phyloP scores from a whole-genome alignment of 2,797 vertebrate species.

The Petrocephalus sullivani region DNA sequence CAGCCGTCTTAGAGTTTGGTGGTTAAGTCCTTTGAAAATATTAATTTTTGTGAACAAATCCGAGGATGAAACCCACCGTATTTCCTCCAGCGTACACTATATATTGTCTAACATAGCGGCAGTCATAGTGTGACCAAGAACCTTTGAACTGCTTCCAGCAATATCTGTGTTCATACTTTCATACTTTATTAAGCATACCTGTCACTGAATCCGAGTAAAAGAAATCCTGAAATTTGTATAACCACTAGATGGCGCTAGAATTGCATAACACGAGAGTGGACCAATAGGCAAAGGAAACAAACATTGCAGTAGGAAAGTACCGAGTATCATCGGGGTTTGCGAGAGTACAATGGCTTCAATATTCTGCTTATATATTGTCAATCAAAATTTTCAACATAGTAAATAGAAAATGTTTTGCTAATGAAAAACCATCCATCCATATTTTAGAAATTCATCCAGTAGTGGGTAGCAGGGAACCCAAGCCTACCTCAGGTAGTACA shows the following conservation, averaged over 20 bases:
- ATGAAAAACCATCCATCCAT: background rate
- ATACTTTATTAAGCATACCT: background rate
- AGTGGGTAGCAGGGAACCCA: background rate
- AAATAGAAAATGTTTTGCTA: background rate
- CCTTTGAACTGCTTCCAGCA: background rate
- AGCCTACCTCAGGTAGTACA: background rate
- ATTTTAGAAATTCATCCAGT: background rate
- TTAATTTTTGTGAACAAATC: background rate
- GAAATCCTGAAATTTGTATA: background rate
- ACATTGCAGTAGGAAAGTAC: background rate
- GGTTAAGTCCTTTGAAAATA: background rate
- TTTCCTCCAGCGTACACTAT: background rate
- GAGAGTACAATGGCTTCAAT: background rate
- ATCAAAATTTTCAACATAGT: background rate
- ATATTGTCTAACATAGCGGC: background rate
- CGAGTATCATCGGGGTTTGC: background rate
- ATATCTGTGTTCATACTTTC: background rate
- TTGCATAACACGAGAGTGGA: background rate
- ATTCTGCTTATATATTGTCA: background rate
- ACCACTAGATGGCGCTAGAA: constrained; percentile 3
- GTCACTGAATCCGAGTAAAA: background rate
- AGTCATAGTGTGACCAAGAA: background rate
- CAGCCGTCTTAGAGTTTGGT: background rate
- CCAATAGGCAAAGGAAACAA: background rate
- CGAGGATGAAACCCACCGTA: background rate